phyloP scores from a whole-genome alignment of 2,797 vertebrate species.

The Melopsittacus undulatus region DNA sequence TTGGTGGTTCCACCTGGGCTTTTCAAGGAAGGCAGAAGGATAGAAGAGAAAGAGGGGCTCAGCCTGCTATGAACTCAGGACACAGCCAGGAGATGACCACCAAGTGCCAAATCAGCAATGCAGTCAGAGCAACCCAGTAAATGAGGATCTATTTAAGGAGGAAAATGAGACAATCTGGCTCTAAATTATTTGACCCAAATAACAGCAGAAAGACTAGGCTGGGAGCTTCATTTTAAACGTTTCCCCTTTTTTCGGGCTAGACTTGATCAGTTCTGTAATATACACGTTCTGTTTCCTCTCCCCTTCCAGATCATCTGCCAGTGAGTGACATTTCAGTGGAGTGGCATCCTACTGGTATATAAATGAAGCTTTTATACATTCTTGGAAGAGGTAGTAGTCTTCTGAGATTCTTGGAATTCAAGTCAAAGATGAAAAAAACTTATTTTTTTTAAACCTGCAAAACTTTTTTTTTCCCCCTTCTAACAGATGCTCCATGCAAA shows the following conservation, averaged over 20 bases:
- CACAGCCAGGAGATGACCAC: neutral
- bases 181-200: neutral
- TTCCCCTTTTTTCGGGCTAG: neutral
- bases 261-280: conserved; percentile 1
- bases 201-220: neutral
- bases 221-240: neutral
- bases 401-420: conserved; percentile 62
- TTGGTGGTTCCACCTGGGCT: neutral
- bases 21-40: neutral
- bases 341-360: conserved; percentile 32
- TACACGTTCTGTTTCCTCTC: conserved; percentile 12
- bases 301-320: conserved; percentile 36
- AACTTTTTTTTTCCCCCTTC: neutral
- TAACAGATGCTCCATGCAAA: conserved; percentile 67
- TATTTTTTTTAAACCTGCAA: conserved; percentile 39
- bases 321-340: conserved; percentile 52
- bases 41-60: neutral
- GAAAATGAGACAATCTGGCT: neutral
- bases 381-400: conserved; percentile 38
- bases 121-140: neutral
- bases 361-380: conserved; percentile 51
- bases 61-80: neutral
- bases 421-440: conserved; percentile 20
- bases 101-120: neutral
- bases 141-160: neutral